Evolutionary conservation across 2,797 vertebrate species (phyloP).

Genomic region (Anisognathus igniventris): DNA sequence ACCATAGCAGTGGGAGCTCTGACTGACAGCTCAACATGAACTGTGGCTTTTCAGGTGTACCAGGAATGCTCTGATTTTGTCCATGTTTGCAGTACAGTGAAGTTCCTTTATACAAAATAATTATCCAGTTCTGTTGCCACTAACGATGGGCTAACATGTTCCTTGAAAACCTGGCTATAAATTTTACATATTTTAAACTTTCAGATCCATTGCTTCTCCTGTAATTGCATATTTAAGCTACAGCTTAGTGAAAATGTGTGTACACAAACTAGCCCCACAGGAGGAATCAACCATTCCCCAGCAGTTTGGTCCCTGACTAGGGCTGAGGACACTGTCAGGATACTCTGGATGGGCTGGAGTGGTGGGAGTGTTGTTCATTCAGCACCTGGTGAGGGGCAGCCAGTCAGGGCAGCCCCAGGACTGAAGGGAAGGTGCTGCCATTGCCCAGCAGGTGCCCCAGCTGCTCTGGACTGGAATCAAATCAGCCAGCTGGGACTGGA

Average conservation of each 20-base stretch:
- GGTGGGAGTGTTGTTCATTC: not conserved
- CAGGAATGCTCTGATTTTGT: not conserved
- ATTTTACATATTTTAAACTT: not conserved
- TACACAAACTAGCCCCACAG: not conserved
- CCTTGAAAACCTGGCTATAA: not conserved
- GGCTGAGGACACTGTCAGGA: not conserved
- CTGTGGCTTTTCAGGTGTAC: not conserved
- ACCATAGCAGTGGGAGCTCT: not conserved
- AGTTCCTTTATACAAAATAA: not conserved
- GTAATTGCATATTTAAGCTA: not conserved
- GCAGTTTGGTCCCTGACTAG: accelerated
- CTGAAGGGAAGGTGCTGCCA: not conserved
- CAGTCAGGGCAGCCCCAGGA: not conserved
- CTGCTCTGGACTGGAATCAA: not conserved
- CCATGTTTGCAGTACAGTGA: not conserved
- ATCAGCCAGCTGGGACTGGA: not conserved
- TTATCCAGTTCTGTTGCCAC: not conserved
- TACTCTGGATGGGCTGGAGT: not conserved
- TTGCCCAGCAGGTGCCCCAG: not conserved
- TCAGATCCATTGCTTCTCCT: not conserved
- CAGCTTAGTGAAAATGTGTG: not conserved
- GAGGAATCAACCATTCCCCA: not conserved
- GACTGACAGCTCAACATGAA: not conserved
- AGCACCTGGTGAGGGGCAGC: not conserved
- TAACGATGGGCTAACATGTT: not conserved